Conservation (phyloP, 2,113 vertebrate species). For the Scortum barcoo region DNA sequence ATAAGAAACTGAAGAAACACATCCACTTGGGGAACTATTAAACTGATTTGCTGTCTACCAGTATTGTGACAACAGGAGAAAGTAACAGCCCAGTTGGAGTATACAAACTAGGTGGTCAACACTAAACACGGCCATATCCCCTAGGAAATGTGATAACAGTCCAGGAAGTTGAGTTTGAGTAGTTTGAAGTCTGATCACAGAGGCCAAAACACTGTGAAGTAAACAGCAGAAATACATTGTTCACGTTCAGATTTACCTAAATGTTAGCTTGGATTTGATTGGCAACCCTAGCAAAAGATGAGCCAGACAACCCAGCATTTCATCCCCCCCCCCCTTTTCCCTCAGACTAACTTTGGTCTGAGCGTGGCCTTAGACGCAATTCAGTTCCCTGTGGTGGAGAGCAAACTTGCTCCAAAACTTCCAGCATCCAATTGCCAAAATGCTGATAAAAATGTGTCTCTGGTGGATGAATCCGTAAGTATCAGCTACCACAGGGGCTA, state of each 20-base stretch:
- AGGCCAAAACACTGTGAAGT: not conserved
- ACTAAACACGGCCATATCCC: not conserved
- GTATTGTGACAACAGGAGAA: not conserved
- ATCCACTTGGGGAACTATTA: not conserved
- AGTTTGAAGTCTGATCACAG: not conserved
- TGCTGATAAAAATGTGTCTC: constrained; percentile 3
- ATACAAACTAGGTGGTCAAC: not conserved
- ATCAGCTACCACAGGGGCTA: not conserved
- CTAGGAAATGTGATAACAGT: too few species aligned
- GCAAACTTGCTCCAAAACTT: not conserved
- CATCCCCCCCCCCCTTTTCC: too few species aligned
- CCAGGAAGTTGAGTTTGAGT: not conserved
- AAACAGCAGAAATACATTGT: not conserved
- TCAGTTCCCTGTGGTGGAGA: constrained; percentile 2
- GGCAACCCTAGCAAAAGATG: not conserved
- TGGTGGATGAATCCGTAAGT: not conserved
- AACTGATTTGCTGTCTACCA: not conserved
- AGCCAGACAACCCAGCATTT: too few species aligned
- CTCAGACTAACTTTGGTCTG: too few species aligned
- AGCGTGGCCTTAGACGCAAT: too few species aligned
- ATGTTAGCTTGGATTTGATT: not conserved
- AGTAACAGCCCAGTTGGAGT: not conserved
- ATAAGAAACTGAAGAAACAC: not conserved
- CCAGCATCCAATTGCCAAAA: not conserved
- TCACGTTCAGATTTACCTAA: not conserved